phyloP scores from a whole-genome alignment of 2,797 vertebrate species.

The Mormyrus hasselquistii region DNA sequence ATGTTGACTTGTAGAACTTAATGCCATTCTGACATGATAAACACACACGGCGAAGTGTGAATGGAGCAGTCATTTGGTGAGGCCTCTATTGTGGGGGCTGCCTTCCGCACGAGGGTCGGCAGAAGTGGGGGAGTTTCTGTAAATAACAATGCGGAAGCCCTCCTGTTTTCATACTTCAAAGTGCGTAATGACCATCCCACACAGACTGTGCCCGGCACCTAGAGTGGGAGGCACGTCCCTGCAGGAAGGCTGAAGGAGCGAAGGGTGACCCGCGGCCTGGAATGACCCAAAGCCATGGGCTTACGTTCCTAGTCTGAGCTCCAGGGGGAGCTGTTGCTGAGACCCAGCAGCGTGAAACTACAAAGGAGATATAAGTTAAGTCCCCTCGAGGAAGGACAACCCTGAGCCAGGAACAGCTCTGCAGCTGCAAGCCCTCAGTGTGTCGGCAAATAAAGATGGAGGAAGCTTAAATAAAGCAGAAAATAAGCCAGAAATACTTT shows the following conservation, averaged over 20 bases:
- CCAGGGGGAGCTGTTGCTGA: neutral
- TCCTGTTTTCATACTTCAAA: slow-evolving; percentile 1
- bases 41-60: neutral
- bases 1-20: neutral
- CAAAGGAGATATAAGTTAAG: neutral
- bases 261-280: neutral
- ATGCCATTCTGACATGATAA: neutral
- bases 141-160: neutral
- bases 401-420: neutral
- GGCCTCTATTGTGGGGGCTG: neutral
- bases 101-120: neutral
- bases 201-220: neutral
- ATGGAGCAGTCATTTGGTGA: neutral
- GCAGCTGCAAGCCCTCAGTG: neutral
- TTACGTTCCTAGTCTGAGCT: neutral
- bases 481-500: neutral
- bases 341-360: neutral
- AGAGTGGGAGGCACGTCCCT: neutral
- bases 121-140: slow-evolving; percentile 7
- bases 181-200: neutral
- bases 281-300: neutral
- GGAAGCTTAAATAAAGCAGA: neutral
- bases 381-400: neutral
- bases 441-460: neutral
- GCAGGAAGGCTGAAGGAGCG: neutral